Evolutionary conservation across 2,113 vertebrate genomes (phyloP).

Genomic region (Agapornis roseicollis): DNA sequence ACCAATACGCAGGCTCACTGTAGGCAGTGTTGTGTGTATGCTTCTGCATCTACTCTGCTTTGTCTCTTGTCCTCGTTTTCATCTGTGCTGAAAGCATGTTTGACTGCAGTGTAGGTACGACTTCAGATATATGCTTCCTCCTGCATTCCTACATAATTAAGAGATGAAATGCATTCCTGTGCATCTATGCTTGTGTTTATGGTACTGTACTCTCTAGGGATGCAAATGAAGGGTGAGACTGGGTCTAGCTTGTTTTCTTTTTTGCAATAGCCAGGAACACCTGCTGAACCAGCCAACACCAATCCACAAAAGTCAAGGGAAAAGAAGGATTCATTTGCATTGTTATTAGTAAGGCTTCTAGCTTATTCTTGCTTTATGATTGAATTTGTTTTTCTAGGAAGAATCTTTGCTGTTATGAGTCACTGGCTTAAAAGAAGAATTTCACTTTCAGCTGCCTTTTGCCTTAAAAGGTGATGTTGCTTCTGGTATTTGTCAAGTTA

Average conservation of each 20-base stretch:
- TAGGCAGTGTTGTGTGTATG: background rate
- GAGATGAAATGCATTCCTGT: background rate
- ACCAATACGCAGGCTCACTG: background rate
- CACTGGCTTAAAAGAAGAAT: slow-evolving; percentile 42
- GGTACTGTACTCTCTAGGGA: background rate
- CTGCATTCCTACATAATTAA: background rate
- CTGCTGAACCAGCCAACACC: background rate
- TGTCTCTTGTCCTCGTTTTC: background rate
- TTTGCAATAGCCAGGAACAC: background rate
- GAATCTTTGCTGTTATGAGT: slow-evolving; percentile 27
- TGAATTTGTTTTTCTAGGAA: slow-evolving; percentile 45
- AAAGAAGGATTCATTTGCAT: background rate
- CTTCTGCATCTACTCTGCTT: background rate
- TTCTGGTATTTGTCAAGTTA: slow-evolving; percentile 28
- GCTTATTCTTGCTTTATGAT: background rate
- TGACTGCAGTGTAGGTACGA: background rate
- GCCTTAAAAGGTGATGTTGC: slow-evolving; percentile 57
- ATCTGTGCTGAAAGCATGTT: background rate
- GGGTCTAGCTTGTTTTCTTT: background rate
- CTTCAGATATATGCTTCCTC: background rate
- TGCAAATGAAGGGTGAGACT: background rate
- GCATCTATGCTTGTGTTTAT: background rate
- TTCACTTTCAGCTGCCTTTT: slow-evolving; percentile 45
- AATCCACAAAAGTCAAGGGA: background rate
- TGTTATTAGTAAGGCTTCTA: background rate